These are phyloP conservation scores for Amphimallon solstitiale DNA, from an alignment of 2,888 invertebrate species.

Conservation along the genomic window DNA sequence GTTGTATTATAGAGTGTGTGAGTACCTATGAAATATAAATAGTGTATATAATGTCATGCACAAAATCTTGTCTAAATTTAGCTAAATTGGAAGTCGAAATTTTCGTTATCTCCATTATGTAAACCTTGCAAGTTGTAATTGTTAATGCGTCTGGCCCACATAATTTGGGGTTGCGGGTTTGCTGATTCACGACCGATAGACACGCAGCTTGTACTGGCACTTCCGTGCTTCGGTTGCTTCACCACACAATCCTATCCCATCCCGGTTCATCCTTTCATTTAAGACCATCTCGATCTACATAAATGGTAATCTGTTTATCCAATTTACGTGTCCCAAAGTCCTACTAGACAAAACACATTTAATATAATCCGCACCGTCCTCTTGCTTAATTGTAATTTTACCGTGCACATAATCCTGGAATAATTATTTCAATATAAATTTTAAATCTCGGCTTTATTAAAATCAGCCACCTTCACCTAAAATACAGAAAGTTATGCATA, in stretches of 20 bases:
- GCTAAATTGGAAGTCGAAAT: slow-evolving; percentile 3
- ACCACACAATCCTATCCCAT: slow-evolving; percentile 2
- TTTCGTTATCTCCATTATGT: slow-evolving; percentile 27
- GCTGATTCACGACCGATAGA: slow-evolving; percentile 30
- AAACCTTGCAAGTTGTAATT: slow-evolving; percentile 31
- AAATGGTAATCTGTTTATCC: slow-evolving; percentile 32
- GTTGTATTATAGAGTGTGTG: no score
- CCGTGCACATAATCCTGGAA: slow-evolving; percentile 9
- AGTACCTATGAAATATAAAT: no score
- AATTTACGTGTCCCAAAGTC: slow-evolving; percentile 15
- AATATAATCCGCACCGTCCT: slow-evolving; percentile 10
- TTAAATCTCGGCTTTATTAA: slow-evolving; percentile 4
- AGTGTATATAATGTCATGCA: no score
- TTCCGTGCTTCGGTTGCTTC: slow-evolving; percentile 11
- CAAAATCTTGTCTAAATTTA: no score
- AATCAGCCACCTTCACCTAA: not conserved
- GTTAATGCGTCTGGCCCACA: slow-evolving; percentile 32
- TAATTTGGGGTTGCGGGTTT: slow-evolving; percentile 33
- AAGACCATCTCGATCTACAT: slow-evolving; percentile 24
- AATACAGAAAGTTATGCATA: not conserved
- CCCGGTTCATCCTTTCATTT: slow-evolving; percentile 12
- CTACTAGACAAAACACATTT: slow-evolving; percentile 29
- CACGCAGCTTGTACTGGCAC: slow-evolving; percentile 31
- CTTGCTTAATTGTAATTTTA: slow-evolving; percentile 24
- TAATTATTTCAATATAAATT: slow-evolving; percentile 19